A percentile compares a stretch with the other conserved stretches of the same genome.
These are phyloP conservation scores for Chaetoderma sp. DNA, from an alignment of 2,888 invertebrate genomes.

Conservation along the genomic window DNA sequence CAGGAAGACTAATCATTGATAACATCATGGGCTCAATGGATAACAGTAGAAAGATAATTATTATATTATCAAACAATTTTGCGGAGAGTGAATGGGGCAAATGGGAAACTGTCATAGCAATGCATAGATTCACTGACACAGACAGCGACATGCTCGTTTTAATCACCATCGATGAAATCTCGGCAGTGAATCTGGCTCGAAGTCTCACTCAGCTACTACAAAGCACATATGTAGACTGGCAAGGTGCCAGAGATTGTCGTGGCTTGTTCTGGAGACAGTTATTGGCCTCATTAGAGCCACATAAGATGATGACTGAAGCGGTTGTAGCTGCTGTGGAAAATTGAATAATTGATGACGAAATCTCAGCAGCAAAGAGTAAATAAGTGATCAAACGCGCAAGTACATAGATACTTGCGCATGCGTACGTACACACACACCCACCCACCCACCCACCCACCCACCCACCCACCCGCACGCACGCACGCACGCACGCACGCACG, in stretches of 20 bases:
- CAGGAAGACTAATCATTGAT: constrained; percentile 79
- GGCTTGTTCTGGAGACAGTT: constrained; percentile 29
- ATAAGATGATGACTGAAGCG: too few relatives aligned
- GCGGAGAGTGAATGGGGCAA: constrained; percentile 80
- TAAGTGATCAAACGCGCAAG: too few relatives aligned
- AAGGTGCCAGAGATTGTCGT: constrained; percentile 39
- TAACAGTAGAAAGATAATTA: constrained; percentile 75
- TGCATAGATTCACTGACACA: constrained; percentile 70
- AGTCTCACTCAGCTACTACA: constrained; percentile 78
- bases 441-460: too few relatives aligned
- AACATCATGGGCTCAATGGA: constrained; percentile 81
- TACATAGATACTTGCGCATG: too few relatives aligned
- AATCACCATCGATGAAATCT: constrained; percentile 77
- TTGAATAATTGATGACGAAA: too few relatives aligned
- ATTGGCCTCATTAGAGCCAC: too few relatives aligned
- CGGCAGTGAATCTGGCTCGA: constrained; percentile 75
- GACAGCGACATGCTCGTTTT: constrained; percentile 77
- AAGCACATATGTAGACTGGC: constrained; percentile 79
- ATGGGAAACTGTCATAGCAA: constrained; percentile 80
- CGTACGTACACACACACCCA: too few relatives aligned
- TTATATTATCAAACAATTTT: constrained; percentile 77
- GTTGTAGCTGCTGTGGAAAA: too few relatives aligned
- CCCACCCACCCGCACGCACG: too few relatives aligned
- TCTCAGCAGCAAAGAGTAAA: too few relatives aligned
- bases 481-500: too few relatives aligned